Percentiles rank a stretch among this genome's conserved stretches.
These are phyloP conservation scores for Leptopterna dolabrata DNA, from an alignment of 2,888 invertebrate genomes.

Conservation along the genomic window DNA sequence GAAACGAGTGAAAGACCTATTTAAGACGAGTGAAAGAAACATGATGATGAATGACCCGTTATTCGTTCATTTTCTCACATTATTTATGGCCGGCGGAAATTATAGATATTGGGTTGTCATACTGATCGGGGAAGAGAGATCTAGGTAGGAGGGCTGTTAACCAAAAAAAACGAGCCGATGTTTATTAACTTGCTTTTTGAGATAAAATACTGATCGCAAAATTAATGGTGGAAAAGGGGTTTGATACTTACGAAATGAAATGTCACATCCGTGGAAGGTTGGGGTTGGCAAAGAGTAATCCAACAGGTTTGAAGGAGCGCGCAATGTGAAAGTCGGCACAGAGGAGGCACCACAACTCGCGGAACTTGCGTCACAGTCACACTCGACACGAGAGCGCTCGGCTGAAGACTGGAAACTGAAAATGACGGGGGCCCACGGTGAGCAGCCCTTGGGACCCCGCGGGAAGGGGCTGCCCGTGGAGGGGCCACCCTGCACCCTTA, in stretches of 20 bases:
- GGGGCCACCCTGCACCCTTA: neutral
- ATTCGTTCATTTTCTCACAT: too few species aligned
- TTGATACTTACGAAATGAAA: constrained; percentile 49
- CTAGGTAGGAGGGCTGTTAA: too few species aligned
- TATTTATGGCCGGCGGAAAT: too few species aligned
- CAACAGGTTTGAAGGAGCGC: constrained; percentile 50
- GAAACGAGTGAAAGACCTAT: too few species aligned
- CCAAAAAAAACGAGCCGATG: too few species aligned
- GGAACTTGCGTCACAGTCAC: constrained; percentile 17
- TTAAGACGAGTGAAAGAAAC: too few species aligned
- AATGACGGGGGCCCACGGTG: neutral
- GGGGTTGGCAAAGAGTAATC: constrained; percentile 53
- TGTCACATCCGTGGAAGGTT: constrained; percentile 53
- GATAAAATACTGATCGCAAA: too few species aligned
- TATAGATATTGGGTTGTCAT: too few species aligned
- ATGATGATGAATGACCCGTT: too few species aligned
- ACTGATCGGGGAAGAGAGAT: too few species aligned
- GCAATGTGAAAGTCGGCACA: constrained; percentile 53
- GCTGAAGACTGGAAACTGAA: constrained; percentile 25
- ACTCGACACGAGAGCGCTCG: constrained; percentile 26
- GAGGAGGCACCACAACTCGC: constrained; percentile 36
- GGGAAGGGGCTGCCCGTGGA: neutral
- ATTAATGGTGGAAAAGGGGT: neutral
- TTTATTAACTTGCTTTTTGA: too few species aligned
- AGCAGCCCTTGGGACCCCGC: neutral